Base-by-base conservation (phyloP, 2,888 invertebrate species). In the Agrochola circellaris region DNA sequence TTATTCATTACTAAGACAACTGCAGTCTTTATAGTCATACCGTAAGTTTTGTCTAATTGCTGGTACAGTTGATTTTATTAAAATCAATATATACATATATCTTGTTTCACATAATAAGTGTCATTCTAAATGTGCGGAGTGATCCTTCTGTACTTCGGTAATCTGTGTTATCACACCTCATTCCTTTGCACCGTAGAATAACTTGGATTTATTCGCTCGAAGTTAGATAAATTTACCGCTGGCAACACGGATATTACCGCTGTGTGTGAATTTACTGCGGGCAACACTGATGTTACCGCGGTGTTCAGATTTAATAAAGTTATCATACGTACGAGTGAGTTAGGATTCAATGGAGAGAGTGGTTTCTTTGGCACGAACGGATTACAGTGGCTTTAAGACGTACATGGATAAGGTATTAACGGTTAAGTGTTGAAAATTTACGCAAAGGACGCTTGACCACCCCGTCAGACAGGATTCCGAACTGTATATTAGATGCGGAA, bases 231-330 rank as follows among this genome's bases (percentile, higher is more conserved):
- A 77, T 85, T 61, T 60, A 82, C 51, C 74, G 65, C 82, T 73
- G 75, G 77, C 77, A 85, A 77, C 86, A 77, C 86, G 56, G 67
- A 77, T 73, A 85, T 85, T 83, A 85, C 81, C 75, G 68, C 82
- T 75, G 85, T 75, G 74, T 84, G 82, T 79, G 65, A 84, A 82
- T 82, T 84, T 77, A 77, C 66, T 58, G 66, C 71, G 45, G 61
- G 67, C 56, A 85, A 70, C 85, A 77, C 71, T 45, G 77, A 68
- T 77, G 66, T 73, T 82, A 82, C 68, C 51, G 58, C 71, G 71
- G 64, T 69, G 51, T 61, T 51, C 69, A 82, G 73, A 73, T 82
- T 85, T 75, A 78, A 82, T 84, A 72, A 72, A 85, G 78, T 64
- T 70, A 82, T 86, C 72, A 78, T 72, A 60, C 74, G 71, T 72